Evolutionary conservation across 2,113 vertebrate species (phyloP), one percentile per base, ranked within the genome.

Genomic region (Colaptes auratus): DNA sequence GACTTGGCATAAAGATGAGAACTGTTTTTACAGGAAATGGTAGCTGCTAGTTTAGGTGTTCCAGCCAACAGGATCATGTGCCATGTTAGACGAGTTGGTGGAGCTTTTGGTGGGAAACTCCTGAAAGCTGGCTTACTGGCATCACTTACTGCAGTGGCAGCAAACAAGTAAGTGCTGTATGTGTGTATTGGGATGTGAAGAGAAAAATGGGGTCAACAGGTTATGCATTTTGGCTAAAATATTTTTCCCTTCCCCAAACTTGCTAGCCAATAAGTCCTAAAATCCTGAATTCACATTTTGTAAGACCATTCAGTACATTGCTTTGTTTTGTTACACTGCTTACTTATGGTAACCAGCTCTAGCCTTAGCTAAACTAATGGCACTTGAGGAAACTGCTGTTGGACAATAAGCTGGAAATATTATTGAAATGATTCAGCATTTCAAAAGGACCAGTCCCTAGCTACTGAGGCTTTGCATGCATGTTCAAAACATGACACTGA

Each of bases 101-200:
- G 99, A 78, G 99, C 97, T 18, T 99, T 99, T 56, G 99, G 99
- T 15, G 99, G 99, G n/a, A 99, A 99, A 88, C 12, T 98, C 21
- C 86, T 93, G 33, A 98, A 97, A 94, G 97, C 98, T 3, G 58
- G 96, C 11, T 88, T 97, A 11, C 86, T 99, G 59, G 98, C 98
- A 6, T 96, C 96, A 25, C 96, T 98, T 79, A 97, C 98, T 24
- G 98, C 99, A 25, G 98, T 99, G 72, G 98, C 98, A 46, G 98
- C 99, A 10, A 97, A 98, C 96, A 99, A 98, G 99, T 99, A 95
- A 98, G 98, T 97, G 39, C 3, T 3, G 7, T 39, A 11, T 33
- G 16, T 53, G 18, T 33, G 7, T 86, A 8, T 42, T 86, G 19
- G 48, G 23, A 48, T 53, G 23, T 42, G 20, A 79, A 71, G 58